A percentile compares a stretch with the other conserved stretches of the same genome.
Evolutionary conservation across 1,140 invertebrate genomes (phyloP).

Genomic region (Meloidogyne chitwoodi): DNA sequence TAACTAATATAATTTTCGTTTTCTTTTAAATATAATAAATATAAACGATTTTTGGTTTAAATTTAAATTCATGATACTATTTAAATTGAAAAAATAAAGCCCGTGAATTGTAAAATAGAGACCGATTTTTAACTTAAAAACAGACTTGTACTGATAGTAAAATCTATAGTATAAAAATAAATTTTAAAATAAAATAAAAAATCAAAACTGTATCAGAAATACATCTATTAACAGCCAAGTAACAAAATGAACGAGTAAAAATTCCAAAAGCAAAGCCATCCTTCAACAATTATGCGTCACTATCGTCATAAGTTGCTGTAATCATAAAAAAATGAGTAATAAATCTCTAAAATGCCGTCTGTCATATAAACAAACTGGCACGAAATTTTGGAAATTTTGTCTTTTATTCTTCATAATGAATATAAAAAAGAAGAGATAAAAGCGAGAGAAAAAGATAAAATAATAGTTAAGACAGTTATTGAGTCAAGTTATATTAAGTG

Average conservation of each 20-base stretch:
- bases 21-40: no score
- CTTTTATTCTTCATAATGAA: conserved; percentile 43
- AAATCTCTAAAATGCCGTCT: no score
- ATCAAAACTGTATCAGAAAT: conserved; percentile 36
- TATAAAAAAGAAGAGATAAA: no score
- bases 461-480: no score
- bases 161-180: conserved; percentile 30
- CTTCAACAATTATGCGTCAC: conserved; percentile 48
- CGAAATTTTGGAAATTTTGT: conserved; percentile 33
- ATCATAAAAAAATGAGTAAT: conserved; percentile 40
- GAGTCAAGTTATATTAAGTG: no score
- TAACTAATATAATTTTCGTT: no score
- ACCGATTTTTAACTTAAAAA: no score
- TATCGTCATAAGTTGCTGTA: conserved; percentile 31
- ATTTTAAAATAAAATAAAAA: conserved; percentile 13
- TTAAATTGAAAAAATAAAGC: no score
- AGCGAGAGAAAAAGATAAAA: no score
- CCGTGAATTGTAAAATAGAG: no score
- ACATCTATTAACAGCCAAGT: conserved; percentile 29
- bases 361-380: conserved; percentile 32
- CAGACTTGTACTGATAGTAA: conserved; percentile 45
- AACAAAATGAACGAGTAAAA: conserved; percentile 39
- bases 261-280: conserved; percentile 46
- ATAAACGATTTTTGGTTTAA: no score
- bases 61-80: no score